Conservation (phyloP, 2,888 invertebrate genomes). For the Odontocolon sp. region DNA sequence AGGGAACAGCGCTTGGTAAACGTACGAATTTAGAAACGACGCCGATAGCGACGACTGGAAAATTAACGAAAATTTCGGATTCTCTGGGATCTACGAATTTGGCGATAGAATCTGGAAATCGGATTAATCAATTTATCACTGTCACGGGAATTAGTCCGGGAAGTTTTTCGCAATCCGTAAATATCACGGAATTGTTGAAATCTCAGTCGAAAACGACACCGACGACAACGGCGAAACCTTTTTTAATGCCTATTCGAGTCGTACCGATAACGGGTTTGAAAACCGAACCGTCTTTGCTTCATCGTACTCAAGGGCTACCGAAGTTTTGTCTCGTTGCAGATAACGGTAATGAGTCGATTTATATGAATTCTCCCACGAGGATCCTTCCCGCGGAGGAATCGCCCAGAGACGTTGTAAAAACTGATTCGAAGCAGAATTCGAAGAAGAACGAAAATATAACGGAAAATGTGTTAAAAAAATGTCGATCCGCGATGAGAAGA, state of each 20-base stretch:
- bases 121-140: constrained; percentile 52
- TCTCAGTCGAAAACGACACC: constrained; percentile 28
- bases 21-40: constrained; percentile 14
- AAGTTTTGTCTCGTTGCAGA: constrained; percentile 77
- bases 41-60: constrained; percentile 28
- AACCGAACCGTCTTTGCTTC: constrained; percentile 73
- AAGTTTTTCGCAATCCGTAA: constrained; percentile 27
- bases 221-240: constrained; percentile 65
- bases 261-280: constrained; percentile 76
- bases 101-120: constrained; percentile 55
- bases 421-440: not conserved
- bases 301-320: constrained; percentile 76
- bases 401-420: not conserved
- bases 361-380: constrained; percentile 7
- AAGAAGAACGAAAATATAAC: constrained; percentile 6
- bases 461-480: constrained; percentile 23
- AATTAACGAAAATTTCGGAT: constrained; percentile 20
- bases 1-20: constrained; percentile 61
- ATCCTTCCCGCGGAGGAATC: not conserved
- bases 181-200: constrained; percentile 43
- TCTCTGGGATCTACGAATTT: not conserved
- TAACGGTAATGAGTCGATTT: not conserved
- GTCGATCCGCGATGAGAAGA: constrained; percentile 41
- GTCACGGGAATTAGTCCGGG: constrained; percentile 49
- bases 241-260: constrained; percentile 74